Base-by-base conservation (phyloP, 1,140 invertebrate species). In the Samia ricini region DNA sequence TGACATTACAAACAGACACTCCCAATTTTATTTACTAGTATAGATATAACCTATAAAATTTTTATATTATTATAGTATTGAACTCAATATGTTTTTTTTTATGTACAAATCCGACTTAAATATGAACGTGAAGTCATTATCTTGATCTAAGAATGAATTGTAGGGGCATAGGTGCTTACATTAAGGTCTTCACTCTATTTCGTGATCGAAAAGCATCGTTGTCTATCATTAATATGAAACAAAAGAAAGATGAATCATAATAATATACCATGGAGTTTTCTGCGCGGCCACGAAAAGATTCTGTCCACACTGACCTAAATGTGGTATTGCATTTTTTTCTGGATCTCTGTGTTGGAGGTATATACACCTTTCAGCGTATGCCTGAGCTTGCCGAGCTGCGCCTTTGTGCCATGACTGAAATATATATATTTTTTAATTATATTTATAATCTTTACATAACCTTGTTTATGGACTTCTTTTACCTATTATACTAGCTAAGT, bases 251-350 rank as follows among this genome's bases (percentile, higher is more conserved):
- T 2, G 5, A 61, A 18, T 7, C 20, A 54, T 49, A 61, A 59
- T 21, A 7, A 81, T 90, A 92, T 90, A 96, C 96, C 95, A 97
- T 24, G 95, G 95, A 48, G 96, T 95, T 90, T 94, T 93, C 57
- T 94, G 93, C 3, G 94, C 94, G n/a, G 95, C 92, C 15, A 96
- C 94, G 78, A 96, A 96, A 61, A 96, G 95, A 84, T 96, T 97
- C 84, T 97, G 95, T 20, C 95, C 96, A 78, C 95, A 96, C 24
- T 92, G 86, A 19, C 95, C 95, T 66, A 94, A 94, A 56, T 92
- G 88, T 49, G 95, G 91, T 6, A 94, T 92, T 67, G 92, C 92
- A 48, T 95, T 91, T 48, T 95, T 94, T 15, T 90, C 91, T 3
- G 92, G 84, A 61, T 93, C 93, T 76, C 96, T 95, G 79, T 97